These are phyloP conservation scores for Eristalinus sepulchralis DNA, from an alignment of 2,888 invertebrate species.

Conservation along the genomic window DNA sequence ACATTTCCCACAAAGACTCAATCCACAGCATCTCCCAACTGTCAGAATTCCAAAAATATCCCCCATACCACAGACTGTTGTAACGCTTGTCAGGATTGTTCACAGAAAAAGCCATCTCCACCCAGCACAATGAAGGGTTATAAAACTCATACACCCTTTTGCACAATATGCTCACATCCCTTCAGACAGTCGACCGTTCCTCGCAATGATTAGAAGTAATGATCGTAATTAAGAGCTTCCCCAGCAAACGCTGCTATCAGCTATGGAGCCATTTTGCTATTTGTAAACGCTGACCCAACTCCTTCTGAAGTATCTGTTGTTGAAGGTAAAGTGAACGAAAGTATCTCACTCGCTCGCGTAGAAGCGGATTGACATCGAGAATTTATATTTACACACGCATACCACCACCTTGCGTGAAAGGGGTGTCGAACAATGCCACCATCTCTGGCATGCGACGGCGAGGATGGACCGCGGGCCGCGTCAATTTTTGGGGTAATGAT, in stretches of 20 bases:
- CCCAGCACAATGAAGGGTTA: slow-evolving; percentile 34
- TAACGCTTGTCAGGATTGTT: slow-evolving; percentile 55
- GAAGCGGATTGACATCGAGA: slow-evolving; percentile 54
- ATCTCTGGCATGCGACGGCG: not conserved
- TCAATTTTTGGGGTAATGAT: slow-evolving; percentile 70
- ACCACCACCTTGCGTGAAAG: slow-evolving; percentile 1
- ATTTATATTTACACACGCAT: slow-evolving; percentile 57
- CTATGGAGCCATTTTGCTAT: slow-evolving; percentile 58
- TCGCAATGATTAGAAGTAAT: slow-evolving; percentile 58
- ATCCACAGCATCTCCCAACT: slow-evolving; percentile 34
- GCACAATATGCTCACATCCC: slow-evolving; percentile 60
- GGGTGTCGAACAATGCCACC: slow-evolving; percentile 49
- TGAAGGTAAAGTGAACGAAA: slow-evolving; percentile 60
- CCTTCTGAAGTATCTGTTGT: slow-evolving; percentile 49
- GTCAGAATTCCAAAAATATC: slow-evolving; percentile 66
- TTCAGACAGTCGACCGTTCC: slow-evolving; percentile 11
- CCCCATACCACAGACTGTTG: slow-evolving; percentile 40
- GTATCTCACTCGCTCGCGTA: slow-evolving; percentile 44
- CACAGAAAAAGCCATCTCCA: slow-evolving; percentile 4
- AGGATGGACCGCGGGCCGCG: slow-evolving; percentile 29
- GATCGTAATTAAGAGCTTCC: slow-evolving; percentile 69
- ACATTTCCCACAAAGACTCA: slow-evolving; percentile 61
- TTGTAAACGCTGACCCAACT: slow-evolving; percentile 3
- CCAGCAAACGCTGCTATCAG: slow-evolving; percentile 23
- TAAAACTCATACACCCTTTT: slow-evolving; percentile 43